Evolutionary conservation across 1,140 invertebrate genomes (phyloP).

Genomic region (Triops cancriformis): DNA sequence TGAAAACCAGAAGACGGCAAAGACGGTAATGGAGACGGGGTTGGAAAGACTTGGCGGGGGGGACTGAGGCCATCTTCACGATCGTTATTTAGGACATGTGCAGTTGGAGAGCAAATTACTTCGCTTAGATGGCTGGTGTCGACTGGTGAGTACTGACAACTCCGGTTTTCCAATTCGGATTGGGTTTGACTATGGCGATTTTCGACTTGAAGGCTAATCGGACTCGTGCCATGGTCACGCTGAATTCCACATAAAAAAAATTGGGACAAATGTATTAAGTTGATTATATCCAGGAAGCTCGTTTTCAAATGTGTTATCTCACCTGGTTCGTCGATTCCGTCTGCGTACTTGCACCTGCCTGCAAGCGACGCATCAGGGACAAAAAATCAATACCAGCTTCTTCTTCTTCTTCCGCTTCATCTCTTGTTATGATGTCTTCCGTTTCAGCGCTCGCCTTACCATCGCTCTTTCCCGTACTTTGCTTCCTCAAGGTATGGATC

Average conservation of each 20-base stretch:
- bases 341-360: background rate
- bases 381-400: constrained; percentile 8
- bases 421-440: background rate
- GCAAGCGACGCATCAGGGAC: background rate
- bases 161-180: background rate
- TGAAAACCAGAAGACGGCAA: background rate
- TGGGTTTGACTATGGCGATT: background rate
- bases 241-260: background rate
- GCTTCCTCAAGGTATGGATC: background rate
- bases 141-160: background rate
- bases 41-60: background rate
- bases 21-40: background rate
- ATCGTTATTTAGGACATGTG: background rate
- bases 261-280: background rate
- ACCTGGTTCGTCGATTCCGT: background rate
- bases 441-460: background rate
- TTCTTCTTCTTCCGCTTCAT: background rate
- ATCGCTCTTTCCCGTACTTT: background rate
- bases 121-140: background rate
- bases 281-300: too few species aligned
- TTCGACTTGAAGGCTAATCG: background rate
- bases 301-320: background rate
- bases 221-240: background rate
- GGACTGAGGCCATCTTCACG: background rate
- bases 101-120: background rate